Evolutionary conservation across 92 coral and sea anemone genomes (phyloP).

Genomic region (Virgularia gustaviana): DNA sequence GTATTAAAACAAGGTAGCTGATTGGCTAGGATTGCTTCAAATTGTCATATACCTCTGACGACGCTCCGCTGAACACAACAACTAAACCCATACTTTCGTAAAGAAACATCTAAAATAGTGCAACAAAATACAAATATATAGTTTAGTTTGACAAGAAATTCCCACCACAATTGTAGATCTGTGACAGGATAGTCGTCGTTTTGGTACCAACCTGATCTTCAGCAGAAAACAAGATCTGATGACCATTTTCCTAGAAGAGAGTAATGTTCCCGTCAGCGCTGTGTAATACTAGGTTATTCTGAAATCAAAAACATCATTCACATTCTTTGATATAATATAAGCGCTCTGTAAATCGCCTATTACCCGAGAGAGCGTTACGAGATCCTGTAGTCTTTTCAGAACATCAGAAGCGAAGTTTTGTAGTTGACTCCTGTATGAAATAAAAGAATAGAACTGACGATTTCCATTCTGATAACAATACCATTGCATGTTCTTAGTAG

Average conservation of each 20-base stretch:
- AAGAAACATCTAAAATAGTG: conserved; percentile 64
- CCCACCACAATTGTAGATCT: no score
- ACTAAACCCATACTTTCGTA: conserved; percentile 97
- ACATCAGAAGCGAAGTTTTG: conserved; percentile 80
- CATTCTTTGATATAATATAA: background rate
- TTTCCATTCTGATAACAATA: no score
- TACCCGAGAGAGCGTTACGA: conserved; percentile 67
- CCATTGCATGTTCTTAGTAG: no score
- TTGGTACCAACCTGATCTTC: conserved; percentile 81
- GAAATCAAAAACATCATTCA: background rate
- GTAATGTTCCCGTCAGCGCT: no score
- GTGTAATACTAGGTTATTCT: no score
- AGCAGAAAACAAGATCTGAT: conserved; percentile 69
- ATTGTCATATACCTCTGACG: conserved; percentile 65
- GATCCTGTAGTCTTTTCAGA: conserved; percentile 67
- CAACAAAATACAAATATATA: no score
- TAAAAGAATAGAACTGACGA: background rate
- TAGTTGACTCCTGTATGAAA: conserved; percentile 54
- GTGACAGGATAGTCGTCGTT: no score
- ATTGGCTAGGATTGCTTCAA: background rate
- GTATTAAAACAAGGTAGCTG: background rate
- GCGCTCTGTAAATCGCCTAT: no score
- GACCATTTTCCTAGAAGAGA: conserved; percentile 71
- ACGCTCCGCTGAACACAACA: conserved; percentile 79
- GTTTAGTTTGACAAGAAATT: no score